Conservation (phyloP, 2,797 vertebrate species). For the Aldrovandia affinis region DNA sequence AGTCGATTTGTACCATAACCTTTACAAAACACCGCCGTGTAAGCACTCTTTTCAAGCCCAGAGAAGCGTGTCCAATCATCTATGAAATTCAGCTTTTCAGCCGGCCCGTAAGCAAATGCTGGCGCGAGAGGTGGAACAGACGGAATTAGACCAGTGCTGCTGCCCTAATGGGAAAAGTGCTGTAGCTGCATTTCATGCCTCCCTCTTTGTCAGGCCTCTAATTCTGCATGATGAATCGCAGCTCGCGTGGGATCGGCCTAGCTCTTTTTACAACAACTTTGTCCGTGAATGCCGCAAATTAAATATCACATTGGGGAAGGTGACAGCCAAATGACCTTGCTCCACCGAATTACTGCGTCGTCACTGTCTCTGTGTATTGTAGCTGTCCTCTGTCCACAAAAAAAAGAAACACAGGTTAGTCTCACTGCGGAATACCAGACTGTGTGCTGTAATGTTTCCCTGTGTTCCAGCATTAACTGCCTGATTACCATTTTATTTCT, state of each 20-base stretch:
- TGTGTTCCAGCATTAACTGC: not conserved
- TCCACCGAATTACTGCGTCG: not conserved
- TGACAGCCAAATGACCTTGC: constrained; percentile 26
- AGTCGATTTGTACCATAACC: not conserved
- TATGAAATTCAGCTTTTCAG: not conserved
- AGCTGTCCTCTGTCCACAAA: not conserved
- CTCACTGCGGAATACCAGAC: not conserved
- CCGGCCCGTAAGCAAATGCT: not conserved
- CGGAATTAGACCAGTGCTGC: not conserved
- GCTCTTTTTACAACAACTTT: constrained; percentile 15
- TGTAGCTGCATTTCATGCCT: constrained; percentile 11
- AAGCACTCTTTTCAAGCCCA: not conserved
- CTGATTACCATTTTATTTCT: not conserved
- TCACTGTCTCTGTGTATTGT: not conserved
- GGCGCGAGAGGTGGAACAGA: not conserved
- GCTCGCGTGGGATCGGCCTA: not conserved
- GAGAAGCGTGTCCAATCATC: not conserved
- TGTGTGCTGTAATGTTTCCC: not conserved
- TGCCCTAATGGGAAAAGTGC: constrained; percentile 25
- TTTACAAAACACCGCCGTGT: not conserved
- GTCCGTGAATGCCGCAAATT: constrained; percentile 27
- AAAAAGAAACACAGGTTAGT: not conserved
- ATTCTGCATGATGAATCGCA: constrained; percentile 29
- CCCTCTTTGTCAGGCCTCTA: constrained; percentile 20
- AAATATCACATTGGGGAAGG: constrained; percentile 35